A percentile compares a stretch with the other conserved stretches of the same genome.
These are phyloP conservation scores for Matsumurasca onukii DNA, from an alignment of 1,140 invertebrate genomes.

Conservation along the genomic window DNA sequence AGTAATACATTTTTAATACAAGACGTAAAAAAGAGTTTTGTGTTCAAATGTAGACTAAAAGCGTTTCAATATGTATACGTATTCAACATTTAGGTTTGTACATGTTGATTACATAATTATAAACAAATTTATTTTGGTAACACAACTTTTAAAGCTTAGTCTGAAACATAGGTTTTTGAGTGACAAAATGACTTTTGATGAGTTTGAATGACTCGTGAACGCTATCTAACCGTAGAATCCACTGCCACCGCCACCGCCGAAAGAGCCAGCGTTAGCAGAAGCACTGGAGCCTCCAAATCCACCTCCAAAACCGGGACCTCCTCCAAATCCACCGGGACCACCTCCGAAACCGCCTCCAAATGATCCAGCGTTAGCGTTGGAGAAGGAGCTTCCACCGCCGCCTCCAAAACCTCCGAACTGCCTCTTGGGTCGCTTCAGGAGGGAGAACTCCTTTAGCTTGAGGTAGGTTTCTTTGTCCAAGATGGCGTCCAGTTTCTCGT, in stretches of 20 bases:
- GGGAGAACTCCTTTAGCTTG: background rate
- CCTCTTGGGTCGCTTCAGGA: background rate
- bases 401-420: background rate
- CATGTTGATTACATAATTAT: too few relatives aligned
- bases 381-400: background rate
- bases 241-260: background rate
- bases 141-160: too few relatives aligned
- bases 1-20: too few relatives aligned
- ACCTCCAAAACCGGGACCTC: conserved; percentile 5
- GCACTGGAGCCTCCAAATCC: background rate
- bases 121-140: too few relatives aligned
- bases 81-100: too few relatives aligned
- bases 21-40: too few relatives aligned
- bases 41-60: too few relatives aligned
- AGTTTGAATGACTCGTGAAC: too few relatives aligned
- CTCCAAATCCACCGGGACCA: background rate
- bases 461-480: background rate
- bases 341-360: conserved; percentile 6
- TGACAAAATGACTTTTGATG: too few relatives aligned
- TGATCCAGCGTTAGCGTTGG: background rate
- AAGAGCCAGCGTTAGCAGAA: conserved; percentile 3
- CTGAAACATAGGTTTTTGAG: too few relatives aligned
- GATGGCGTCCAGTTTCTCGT: background rate
- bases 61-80: too few relatives aligned
- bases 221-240: too few relatives aligned